Conservation (phyloP, 30 jellyfish, hydroid and myxozoan genomes). For the Aurelia coerulea region DNA sequence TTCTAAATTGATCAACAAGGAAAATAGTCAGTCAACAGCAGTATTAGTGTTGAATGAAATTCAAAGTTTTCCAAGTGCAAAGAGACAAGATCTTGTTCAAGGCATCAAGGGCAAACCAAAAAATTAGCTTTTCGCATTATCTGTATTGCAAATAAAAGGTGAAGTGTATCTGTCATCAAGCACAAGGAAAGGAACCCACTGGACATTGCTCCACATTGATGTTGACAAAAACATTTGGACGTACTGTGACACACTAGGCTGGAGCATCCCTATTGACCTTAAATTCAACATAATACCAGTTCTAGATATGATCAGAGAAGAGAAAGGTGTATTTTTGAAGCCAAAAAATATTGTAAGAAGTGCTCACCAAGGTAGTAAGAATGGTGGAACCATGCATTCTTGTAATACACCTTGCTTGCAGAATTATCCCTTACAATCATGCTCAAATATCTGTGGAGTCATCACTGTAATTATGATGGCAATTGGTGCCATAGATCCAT, state of each 20-base stretch:
- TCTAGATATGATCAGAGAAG: slow-evolving; percentile 10
- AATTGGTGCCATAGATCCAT: slow-evolving; percentile 10
- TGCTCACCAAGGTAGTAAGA: slow-evolving; percentile 1
- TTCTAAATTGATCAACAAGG: background rate
- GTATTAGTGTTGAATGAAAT: slow-evolving; percentile 4
- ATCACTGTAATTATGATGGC: background rate
- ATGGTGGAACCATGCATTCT: slow-evolving; percentile 9
- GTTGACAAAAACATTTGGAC: slow-evolving; percentile 2
- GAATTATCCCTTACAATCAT: slow-evolving; percentile 1
- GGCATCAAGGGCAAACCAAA: slow-evolving; percentile 9
- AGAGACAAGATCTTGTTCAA: background rate
- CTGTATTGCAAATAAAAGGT: background rate
- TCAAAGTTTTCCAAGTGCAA: slow-evolving; percentile 7
- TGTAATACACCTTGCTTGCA: slow-evolving; percentile 8
- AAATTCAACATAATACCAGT: background rate
- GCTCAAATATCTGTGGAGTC: slow-evolving; percentile 8
- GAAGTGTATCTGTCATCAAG: slow-evolving; percentile 4
- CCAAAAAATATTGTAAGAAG: slow-evolving; percentile 2
- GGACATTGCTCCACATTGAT: slow-evolving; percentile 6
- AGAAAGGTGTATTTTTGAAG: slow-evolving; percentile 2
- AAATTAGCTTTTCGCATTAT: background rate
- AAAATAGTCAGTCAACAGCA: slow-evolving; percentile 12
- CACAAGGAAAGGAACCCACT: slow-evolving; percentile 7
- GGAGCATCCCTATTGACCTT: slow-evolving; percentile 2
- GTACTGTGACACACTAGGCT: slow-evolving; percentile 15